phyloP scores from a whole-genome alignment of 2,888 invertebrate genomes.

The Andrena dorsata region DNA sequence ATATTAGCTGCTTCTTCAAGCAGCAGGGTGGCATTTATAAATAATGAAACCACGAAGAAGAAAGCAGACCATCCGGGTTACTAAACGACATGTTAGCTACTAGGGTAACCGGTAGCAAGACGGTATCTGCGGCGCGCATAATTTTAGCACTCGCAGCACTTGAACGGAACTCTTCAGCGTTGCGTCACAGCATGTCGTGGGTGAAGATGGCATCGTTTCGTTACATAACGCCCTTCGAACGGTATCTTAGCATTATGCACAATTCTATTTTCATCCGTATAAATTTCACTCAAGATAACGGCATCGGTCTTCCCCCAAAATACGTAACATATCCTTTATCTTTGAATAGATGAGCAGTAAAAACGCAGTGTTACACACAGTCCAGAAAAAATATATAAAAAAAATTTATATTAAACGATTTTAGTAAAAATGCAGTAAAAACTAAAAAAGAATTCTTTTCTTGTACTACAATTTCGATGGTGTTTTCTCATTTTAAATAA shows the following conservation, averaged over 20 bases:
- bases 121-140: constrained; percentile 46
- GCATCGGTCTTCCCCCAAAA: neutral
- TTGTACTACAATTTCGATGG: too few species aligned
- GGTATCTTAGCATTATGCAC: constrained; percentile 38
- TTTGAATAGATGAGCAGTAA: too few species aligned
- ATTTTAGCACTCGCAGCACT: constrained; percentile 67
- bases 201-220: constrained; percentile 63
- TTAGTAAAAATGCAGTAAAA: too few species aligned
- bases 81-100: constrained; percentile 42
- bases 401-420: too few species aligned
- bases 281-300: constrained; percentile 26
- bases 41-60: constrained; percentile 37
- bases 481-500: too few species aligned
- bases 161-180: constrained; percentile 62
- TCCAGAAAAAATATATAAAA: too few species aligned
- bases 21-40: constrained; percentile 37
- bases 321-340: too few species aligned
- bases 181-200: constrained; percentile 68
- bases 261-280: constrained; percentile 39
- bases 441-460: too few species aligned
- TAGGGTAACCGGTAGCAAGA: constrained; percentile 40
- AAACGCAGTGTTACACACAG: too few species aligned
- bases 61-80: constrained; percentile 29
- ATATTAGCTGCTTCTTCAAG: neutral
- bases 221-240: constrained; percentile 63